phyloP scores from a whole-genome alignment of 2,113 vertebrate species.

The Oreotrochilus melanogaster region DNA sequence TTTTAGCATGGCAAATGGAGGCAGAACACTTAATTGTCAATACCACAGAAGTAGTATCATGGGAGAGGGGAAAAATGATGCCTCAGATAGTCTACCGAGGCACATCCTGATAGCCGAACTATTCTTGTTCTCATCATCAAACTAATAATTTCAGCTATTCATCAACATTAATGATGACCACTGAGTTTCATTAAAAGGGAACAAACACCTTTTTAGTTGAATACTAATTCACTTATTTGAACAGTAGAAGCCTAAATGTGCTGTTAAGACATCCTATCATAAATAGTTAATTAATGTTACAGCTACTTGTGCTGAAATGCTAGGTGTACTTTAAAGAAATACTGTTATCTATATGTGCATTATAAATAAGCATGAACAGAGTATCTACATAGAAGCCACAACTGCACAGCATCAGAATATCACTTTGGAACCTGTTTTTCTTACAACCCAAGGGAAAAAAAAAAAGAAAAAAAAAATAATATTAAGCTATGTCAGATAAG shows the following conservation, averaged over 20 bases:
- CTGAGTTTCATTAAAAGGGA: slow-evolving; percentile 21
- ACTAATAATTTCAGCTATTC: background rate
- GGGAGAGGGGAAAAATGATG: background rate
- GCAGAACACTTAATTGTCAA: background rate
- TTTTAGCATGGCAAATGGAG: background rate
- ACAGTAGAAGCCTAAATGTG: background rate
- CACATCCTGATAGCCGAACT: background rate
- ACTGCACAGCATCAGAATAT: background rate
- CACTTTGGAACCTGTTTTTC: background rate
- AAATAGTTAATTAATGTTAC: slow-evolving; percentile 32
- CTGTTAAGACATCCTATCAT: background rate
- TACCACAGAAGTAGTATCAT: background rate
- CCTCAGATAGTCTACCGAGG: rapidly evolving
- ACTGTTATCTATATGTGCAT: background rate
- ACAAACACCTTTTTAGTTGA: slow-evolving; percentile 32
- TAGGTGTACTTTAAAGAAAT: background rate
- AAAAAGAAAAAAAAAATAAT: background rate
- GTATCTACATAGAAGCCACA: background rate
- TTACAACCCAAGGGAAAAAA: background rate
- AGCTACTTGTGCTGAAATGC: background rate
- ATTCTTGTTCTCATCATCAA: background rate
- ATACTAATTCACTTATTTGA: background rate
- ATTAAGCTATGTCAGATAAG: background rate
- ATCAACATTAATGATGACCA: slow-evolving; percentile 5
- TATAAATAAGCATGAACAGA: background rate